Percentiles rank a stretch among this genome's conserved stretches.
Evolutionary conservation across 2,113 vertebrate species (phyloP).

Genomic region (Hiodon alosoides): DNA sequence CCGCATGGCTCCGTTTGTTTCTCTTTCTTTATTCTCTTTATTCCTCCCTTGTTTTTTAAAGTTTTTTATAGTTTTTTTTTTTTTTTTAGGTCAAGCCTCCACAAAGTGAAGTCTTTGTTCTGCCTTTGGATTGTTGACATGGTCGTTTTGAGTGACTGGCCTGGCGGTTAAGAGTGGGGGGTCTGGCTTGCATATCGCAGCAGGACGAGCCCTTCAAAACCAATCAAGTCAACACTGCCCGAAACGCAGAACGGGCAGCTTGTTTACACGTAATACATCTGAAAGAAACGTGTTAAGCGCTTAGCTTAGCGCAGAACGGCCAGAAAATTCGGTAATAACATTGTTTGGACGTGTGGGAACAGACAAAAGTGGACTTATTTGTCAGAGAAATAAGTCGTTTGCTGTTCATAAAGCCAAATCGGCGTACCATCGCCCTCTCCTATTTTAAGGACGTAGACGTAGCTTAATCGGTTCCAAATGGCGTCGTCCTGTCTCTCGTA

Average conservation of each 20-base stretch:
- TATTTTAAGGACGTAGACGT: background rate
- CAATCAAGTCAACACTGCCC: background rate
- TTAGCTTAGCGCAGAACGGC: background rate
- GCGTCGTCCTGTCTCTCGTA: background rate
- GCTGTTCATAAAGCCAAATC: too few species aligned
- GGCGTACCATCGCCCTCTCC: background rate
- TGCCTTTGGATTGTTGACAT: background rate
- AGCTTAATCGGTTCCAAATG: constrained; percentile 21
- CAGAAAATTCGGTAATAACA: background rate
- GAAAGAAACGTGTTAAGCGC: background rate
- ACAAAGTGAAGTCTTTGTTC: background rate
- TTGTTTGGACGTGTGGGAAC: constrained; percentile 4
- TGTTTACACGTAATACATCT: background rate
- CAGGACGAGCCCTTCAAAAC: background rate
- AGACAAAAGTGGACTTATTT: background rate
- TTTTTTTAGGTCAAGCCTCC: background rate
- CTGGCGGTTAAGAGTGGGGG: background rate
- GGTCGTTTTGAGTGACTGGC: background rate
- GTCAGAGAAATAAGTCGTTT: too few species aligned
- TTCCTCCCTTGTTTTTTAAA: background rate
- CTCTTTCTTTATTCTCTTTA: background rate
- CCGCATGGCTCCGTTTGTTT: background rate
- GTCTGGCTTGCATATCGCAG: background rate
- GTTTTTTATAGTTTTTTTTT: background rate
- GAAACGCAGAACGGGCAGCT: background rate